phyloP scores from a whole-genome alignment of 1,140 invertebrate species.

The Diploscapter pachys region DNA sequence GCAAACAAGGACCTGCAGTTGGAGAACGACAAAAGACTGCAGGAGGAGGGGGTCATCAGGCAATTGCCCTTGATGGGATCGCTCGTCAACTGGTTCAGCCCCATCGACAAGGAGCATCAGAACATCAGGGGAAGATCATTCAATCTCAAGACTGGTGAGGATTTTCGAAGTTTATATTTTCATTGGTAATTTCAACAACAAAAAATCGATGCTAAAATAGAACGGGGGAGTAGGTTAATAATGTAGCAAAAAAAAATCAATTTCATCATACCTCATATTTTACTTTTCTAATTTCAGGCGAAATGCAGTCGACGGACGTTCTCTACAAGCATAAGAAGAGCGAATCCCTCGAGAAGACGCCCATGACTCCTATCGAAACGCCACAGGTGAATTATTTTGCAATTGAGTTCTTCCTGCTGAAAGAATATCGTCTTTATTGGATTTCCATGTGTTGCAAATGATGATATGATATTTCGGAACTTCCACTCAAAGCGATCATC shows the following conservation, averaged over 20 bases:
- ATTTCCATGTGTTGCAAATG: background rate
- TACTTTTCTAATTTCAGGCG: slow-evolving; percentile 27
- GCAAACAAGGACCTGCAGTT: slow-evolving; percentile 83
- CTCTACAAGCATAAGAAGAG: slow-evolving; percentile 34
- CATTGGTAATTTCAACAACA: background rate
- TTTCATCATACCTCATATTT: background rate
- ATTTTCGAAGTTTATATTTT: background rate
- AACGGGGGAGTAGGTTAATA: no score
- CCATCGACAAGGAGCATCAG: slow-evolving; percentile 71
- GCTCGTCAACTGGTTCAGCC: slow-evolving; percentile 68
- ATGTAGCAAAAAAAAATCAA: background rate
- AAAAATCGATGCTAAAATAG: background rate
- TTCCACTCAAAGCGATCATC: background rate
- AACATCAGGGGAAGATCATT: slow-evolving; percentile 77
- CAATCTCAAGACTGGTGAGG: slow-evolving; percentile 72
- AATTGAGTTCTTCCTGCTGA: no score
- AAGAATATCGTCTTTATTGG: background rate
- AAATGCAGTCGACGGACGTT: slow-evolving; percentile 40
- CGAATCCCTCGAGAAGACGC: slow-evolving; percentile 3
- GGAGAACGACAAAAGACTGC: slow-evolving; percentile 80
- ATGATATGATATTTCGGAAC: background rate
- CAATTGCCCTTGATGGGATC: slow-evolving; percentile 87
- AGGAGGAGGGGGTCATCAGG: slow-evolving; percentile 86
- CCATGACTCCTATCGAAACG: slow-evolving; percentile 36
- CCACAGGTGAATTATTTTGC: slow-evolving; percentile 9